A percentile compares a stretch with the other conserved stretches of the same genome.
Conservation (phyloP, 2,888 invertebrate genomes). For the Eumerus sabulonum region DNA sequence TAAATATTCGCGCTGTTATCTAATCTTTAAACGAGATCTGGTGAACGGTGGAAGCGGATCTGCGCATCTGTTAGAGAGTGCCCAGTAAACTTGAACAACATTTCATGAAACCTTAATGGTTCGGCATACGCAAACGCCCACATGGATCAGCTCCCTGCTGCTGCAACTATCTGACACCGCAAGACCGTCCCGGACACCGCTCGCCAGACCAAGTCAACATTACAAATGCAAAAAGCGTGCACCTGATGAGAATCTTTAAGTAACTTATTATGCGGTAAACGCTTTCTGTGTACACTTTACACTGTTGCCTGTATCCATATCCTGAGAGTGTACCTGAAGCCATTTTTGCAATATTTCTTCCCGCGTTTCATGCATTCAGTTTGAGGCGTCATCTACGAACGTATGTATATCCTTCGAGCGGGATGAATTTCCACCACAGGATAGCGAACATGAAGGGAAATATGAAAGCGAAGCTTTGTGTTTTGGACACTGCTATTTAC, state of each 20-base stretch:
- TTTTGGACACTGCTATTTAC: conserved; percentile 1
- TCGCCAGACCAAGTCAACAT: conserved; percentile 15
- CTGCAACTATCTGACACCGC: conserved; percentile 14
- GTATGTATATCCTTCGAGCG: neutral
- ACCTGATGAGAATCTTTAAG: conserved; percentile 29
- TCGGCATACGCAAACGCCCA: neutral
- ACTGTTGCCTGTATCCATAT: neutral
- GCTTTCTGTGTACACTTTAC: conserved; percentile 1
- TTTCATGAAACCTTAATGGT: conserved; percentile 24
- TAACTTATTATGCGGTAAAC: conserved; percentile 24
- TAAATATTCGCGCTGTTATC: conserved; percentile 17
- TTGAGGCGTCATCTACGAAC: conserved; percentile 6
- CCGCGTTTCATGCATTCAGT: neutral
- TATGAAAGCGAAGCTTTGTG: neutral
- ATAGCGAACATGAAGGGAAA: neutral
- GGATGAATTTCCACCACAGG: neutral
- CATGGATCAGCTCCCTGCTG: neutral
- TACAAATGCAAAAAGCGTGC: conserved; percentile 27
- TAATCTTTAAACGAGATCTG: neutral
- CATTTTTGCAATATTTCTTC: neutral
- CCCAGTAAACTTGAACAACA: conserved; percentile 4
- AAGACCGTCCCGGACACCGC: conserved; percentile 15
- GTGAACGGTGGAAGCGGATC: neutral
- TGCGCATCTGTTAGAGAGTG: conserved; percentile 3
- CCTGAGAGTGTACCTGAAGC: neutral